Evolutionary conservation across 2,888 invertebrate species (phyloP).

Genomic region (Catocala sponsa): DNA sequence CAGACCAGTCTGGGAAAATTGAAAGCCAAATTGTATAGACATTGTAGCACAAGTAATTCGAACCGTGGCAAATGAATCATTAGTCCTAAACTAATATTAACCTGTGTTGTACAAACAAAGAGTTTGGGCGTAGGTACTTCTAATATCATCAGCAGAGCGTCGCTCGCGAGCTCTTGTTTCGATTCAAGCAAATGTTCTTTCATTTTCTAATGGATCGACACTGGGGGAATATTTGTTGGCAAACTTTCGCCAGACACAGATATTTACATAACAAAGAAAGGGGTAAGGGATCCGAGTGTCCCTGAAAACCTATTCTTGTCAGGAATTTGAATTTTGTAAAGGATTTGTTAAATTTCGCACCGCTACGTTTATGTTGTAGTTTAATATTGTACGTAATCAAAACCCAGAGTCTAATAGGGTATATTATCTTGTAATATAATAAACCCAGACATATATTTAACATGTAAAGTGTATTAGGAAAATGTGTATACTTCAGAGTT

Average conservation of each 20-base stretch:
- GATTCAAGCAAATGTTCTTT: constrained; percentile 76
- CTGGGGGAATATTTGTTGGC: constrained; percentile 77
- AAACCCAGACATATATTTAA: constrained; percentile 46
- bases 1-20: constrained; percentile 44
- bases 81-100: constrained; percentile 82
- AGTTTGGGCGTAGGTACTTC: constrained; percentile 61
- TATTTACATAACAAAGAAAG: constrained; percentile 84
- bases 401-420: constrained; percentile 50
- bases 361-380: constrained; percentile 68
- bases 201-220: constrained; percentile 83
- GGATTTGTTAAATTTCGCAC: constrained; percentile 78
- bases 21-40: constrained; percentile 53
- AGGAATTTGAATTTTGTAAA: constrained; percentile 73
- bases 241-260: constrained; percentile 76
- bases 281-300: constrained; percentile 74
- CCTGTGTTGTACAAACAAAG: constrained; percentile 71
- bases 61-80: constrained; percentile 76
- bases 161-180: constrained; percentile 64
- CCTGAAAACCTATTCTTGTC: constrained; percentile 77
- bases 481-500: constrained; percentile 48
- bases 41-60: constrained; percentile 61
- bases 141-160: constrained; percentile 61
- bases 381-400: constrained; percentile 67
- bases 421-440: constrained; percentile 61
- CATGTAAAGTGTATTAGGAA: constrained; percentile 52